These are phyloP conservation scores for Epinotia nisella DNA, from an alignment of 2,888 invertebrate genomes.

Conservation along the genomic window DNA sequence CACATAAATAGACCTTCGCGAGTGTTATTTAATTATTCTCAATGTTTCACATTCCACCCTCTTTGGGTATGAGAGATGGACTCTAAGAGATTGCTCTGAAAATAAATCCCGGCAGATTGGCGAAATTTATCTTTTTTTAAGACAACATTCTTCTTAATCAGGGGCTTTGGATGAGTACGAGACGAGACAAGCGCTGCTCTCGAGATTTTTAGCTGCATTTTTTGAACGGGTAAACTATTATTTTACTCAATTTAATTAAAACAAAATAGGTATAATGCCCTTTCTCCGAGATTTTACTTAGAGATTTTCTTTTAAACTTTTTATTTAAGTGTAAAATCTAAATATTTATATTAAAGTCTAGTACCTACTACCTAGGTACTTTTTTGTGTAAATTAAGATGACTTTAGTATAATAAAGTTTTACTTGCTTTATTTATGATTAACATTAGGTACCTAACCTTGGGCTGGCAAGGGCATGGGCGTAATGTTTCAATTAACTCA, in stretches of 20 bases:
- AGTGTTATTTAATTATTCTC: neutral
- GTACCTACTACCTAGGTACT: no score
- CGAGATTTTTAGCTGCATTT: constrained; percentile 74
- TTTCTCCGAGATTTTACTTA: neutral
- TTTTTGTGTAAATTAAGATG: neutral
- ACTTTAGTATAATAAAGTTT: constrained; percentile 1
- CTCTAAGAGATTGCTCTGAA: neutral
- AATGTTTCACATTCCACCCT: neutral
- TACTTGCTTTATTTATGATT: neutral
- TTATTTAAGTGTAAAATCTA: constrained; percentile 1
- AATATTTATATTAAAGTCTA: neutral
- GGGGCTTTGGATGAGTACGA: constrained; percentile 59
- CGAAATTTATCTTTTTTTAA: neutral
- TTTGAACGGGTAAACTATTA: constrained; percentile 70
- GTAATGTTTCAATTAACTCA: constrained; percentile 16
- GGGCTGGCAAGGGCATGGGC: neutral
- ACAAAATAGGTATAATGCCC: neutral
- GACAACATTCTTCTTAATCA: constrained; percentile 46
- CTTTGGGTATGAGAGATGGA: neutral
- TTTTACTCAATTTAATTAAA: constrained; percentile 14
- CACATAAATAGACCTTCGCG: neutral
- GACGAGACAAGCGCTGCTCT: constrained; percentile 62
- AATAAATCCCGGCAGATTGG: neutral
- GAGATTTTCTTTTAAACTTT: neutral
- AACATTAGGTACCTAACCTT: neutral